Base-by-base conservation (phyloP, 2,797 vertebrate species). In the Tapera naevia region DNA sequence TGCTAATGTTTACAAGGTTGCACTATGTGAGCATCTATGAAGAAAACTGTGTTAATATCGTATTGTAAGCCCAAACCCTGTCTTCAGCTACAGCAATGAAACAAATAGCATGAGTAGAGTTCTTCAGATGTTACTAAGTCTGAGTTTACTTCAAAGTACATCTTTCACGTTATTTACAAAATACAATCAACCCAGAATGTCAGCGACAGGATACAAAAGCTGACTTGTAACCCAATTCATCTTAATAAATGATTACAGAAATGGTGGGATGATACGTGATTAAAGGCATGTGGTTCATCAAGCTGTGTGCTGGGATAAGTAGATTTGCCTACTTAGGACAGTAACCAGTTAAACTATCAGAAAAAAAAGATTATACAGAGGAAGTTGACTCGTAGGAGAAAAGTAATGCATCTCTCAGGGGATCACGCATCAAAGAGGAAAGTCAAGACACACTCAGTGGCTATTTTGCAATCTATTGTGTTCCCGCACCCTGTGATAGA, bases 401-500 rank as follows among this genome's bases (percentile, higher is more conserved):
- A 60, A 73, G 30, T 10, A 73, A 41, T 7, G 43, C 23, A 11
- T 82, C 33, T 80, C 45, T 89, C 41, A 18, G 45, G 79, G 30
- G 61, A 80, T 23, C 10, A 32, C 9, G 64, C 51, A 76, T 89
- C 92, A 73, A 51, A 73, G 76, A 89, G 45, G 58, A 85, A 88
- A 94, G 85, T 70, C 65, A 60, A 82, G 82, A 58, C 64, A 71
- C 53, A 80, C 28, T 87, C 84, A 73, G 80, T 13, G 43, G 22
- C 56, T 79, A 2, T 93, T 93, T 93, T 82, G 89, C 89, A 94
- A 82, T 27, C 74, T 23, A 5, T 85, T 91, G 80, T 93, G 43
- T 73, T 58, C 25, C 67, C n/a, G 22, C 35, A 50, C 9, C 21
- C 56, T n/a, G 30, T 39, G 71, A 76, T 2, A 33, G 83, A 39